Evolutionary conservation across 1,140 invertebrate genomes (phyloP), one percentile per base, ranked within the genome.

Genomic region (Cotesia glomerata): DNA sequence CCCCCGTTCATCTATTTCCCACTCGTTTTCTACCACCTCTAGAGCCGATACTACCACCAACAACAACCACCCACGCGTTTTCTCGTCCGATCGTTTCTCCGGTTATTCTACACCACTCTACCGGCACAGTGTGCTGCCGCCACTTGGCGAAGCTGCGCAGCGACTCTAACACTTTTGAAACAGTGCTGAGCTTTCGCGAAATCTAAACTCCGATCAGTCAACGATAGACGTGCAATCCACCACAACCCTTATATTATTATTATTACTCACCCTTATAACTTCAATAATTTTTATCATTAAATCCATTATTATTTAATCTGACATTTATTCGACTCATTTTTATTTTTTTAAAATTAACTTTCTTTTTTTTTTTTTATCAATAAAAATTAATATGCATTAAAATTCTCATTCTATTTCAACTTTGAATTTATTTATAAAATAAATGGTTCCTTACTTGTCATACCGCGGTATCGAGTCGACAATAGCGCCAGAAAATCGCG

Each of bases 11-110:
- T 62, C 71, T 65, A 56, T 26, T 52, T 58, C 69, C 67, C 52
- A 65, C 63, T 34, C 69, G 56, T 45, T 39, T 39, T 26, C 52
- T 11, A 14, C 11, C 52, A n/a, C 49, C 66, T 61, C 59, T 66
- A 51, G 64, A 34, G 58, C 18, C 18, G 49, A 39, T 18, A 61
- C 52, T 65, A 39, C 9, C 69, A 32, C 35, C 36, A 16, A 45
- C 51, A 45, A 64, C 71, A 59, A 65, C 72, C 79, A 65, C 78
- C 78, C 79, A 79, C 79, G 77, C 78, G 76, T 76, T 75, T 77
- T 73, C 59, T 64, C 68, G 16, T 64, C 59, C 69, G 72, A 73
- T 56, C 26, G 26, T 26, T 62, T 62, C 59, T 62, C 59, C 14
- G 26, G 26, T 26, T 26, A 26, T 26, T 26, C 26, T 26, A 26